Evolutionary conservation across 2,888 invertebrate genomes (phyloP).

Genomic region (Pristionchus arcanus): DNA sequence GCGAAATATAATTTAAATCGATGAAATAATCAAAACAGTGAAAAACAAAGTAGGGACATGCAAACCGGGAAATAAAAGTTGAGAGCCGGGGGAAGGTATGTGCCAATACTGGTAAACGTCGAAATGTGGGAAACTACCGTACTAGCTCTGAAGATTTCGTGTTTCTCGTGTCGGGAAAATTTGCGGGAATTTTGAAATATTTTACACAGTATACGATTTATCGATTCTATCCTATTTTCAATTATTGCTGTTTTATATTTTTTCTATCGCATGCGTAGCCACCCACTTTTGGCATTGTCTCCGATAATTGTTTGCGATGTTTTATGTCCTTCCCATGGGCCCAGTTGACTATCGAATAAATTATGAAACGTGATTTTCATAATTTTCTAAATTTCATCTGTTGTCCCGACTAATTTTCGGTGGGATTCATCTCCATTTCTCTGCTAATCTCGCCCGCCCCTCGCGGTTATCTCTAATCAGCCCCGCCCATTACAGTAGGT

Average conservation of each 20-base stretch:
- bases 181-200: not conserved
- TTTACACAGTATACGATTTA: not conserved
- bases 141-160: not conserved
- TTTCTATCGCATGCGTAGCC: not conserved
- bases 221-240: not conserved
- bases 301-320: not conserved
- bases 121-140: not conserved
- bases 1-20: not conserved
- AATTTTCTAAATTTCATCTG: not conserved
- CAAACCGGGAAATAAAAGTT: too few species aligned
- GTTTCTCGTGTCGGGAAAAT: not conserved
- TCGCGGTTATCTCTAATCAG: slow-evolving; percentile 24
- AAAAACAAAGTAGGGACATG: not conserved
- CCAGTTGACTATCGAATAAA: not conserved
- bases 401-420: not conserved
- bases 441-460: not conserved
- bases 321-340: not conserved
- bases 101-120: too few species aligned
- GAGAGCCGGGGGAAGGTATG: too few species aligned
- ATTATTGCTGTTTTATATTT: not conserved
- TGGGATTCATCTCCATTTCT: not conserved
- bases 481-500: slow-evolving; percentile 31
- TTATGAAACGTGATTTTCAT: not conserved
- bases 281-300: too few species aligned
- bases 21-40: not conserved